Conservation (phyloP, 1,140 invertebrate species). For the Lepidotrigona ventralis region DNA sequence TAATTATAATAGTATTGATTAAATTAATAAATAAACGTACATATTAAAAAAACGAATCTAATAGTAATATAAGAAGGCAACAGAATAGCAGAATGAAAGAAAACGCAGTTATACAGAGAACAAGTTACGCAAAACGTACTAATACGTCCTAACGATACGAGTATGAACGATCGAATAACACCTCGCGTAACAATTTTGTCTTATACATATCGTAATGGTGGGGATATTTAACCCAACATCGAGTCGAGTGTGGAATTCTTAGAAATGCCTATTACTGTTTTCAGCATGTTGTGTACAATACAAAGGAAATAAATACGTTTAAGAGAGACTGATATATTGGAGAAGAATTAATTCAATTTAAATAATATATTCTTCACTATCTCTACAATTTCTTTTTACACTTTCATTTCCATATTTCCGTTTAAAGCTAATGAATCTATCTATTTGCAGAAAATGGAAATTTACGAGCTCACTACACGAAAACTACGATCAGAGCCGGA, state of each 20-base stretch:
- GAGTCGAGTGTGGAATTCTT: background rate
- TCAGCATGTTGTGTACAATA: background rate
- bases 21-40: background rate
- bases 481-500: slow-evolving; percentile 78
- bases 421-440: too few relatives aligned
- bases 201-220: background rate
- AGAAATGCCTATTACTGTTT: too few relatives aligned
- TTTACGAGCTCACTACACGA: slow-evolving; percentile 78
- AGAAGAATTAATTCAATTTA: background rate
- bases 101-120: background rate
- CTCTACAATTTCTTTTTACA: too few relatives aligned
- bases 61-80: background rate
- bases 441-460: slow-evolving; percentile 75
- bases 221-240: background rate
- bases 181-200: background rate
- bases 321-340: background rate
- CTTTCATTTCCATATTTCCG: too few relatives aligned
- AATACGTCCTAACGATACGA: background rate
- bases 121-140: background rate
- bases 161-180: background rate
- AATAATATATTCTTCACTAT: background rate
- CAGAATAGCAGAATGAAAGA: background rate
- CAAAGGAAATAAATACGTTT: background rate
- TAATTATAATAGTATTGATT: background rate
- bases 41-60: background rate